A percentile compares a stretch with the other conserved stretches of the same genome.
phyloP scores from a whole-genome alignment of 2,113 vertebrate genomes.

The Cacatua alba region DNA sequence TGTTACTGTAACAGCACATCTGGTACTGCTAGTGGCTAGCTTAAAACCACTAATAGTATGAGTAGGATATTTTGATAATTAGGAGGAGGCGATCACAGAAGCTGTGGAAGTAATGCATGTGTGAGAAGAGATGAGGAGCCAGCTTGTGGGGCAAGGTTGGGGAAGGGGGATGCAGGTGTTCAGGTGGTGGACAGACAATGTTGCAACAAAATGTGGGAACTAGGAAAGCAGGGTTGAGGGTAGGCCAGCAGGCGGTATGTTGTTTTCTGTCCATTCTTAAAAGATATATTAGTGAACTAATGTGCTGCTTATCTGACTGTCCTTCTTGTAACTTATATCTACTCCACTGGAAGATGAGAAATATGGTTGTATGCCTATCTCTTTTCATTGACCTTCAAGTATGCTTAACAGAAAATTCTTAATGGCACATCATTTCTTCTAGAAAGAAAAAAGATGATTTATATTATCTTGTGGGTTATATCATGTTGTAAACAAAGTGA shows the following conservation, averaged over 20 bases:
- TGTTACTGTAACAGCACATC: not conserved
- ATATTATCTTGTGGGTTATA: not conserved
- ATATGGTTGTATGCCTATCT: not conserved
- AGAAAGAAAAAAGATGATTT: not conserved
- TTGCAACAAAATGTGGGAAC: not conserved
- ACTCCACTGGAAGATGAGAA: not conserved
- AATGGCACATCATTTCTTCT: not conserved
- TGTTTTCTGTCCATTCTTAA: not conserved
- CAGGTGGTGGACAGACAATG: not conserved
- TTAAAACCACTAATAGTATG: not conserved
- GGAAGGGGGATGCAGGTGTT: not conserved
- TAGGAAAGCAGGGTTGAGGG: not conserved
- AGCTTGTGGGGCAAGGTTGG: no score
- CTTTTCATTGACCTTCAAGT: not conserved
- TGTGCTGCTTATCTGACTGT: not conserved
- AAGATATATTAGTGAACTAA: not conserved
- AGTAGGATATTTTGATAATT: not conserved
- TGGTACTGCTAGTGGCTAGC: not conserved
- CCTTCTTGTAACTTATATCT: not conserved
- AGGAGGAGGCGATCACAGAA: not conserved
- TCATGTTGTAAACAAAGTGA: not conserved
- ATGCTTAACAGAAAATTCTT: not conserved
- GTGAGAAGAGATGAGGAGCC: not conserved
- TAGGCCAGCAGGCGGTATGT: not conserved
- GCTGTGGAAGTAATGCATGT: not conserved